Conservation (phyloP, 2,888 invertebrate species). For the Mystacides longicornis region DNA sequence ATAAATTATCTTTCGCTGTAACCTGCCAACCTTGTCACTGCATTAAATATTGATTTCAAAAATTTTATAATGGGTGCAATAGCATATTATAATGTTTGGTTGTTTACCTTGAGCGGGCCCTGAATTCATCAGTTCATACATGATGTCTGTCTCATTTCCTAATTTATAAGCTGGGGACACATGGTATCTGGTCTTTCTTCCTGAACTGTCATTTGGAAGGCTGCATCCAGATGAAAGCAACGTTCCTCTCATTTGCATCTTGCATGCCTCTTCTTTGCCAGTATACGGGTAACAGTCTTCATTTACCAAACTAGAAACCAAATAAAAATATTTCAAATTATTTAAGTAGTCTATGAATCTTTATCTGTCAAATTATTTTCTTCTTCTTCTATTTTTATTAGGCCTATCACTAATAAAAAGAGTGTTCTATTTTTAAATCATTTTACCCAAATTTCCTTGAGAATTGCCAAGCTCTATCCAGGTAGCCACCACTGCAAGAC, state of each 20-base stretch:
- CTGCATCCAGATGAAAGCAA: conserved; percentile 51
- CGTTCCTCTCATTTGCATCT: conserved; percentile 44
- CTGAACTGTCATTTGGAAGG: conserved; percentile 38
- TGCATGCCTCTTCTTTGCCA: conserved; percentile 56
- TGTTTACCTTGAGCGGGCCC: conserved; percentile 84
- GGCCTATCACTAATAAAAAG: no score
- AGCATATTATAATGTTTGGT: no score
- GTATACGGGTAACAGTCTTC: conserved; percentile 81
- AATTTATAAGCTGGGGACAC: conserved; percentile 72
- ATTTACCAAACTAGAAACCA: conserved; percentile 63
- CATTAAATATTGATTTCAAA: no score
- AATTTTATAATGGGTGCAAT: no score
- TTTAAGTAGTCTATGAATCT: neutral
- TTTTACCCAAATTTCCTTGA: conserved; percentile 69
- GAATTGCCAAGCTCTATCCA: conserved; percentile 90
- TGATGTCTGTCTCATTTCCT: conserved; percentile 73
- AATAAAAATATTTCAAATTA: neutral
- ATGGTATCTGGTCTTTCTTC: conserved; percentile 57
- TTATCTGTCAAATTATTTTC: no score
- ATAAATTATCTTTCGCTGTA: no score
- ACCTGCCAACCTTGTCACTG: no score
- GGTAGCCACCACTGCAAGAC: conserved; percentile 81
- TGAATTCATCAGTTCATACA: conserved; percentile 82
- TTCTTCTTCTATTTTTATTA: no score
- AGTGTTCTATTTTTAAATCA: no score